Evolutionary conservation across 2,888 invertebrate genomes (phyloP).

Genomic region (Drosophila helvetica): DNA sequence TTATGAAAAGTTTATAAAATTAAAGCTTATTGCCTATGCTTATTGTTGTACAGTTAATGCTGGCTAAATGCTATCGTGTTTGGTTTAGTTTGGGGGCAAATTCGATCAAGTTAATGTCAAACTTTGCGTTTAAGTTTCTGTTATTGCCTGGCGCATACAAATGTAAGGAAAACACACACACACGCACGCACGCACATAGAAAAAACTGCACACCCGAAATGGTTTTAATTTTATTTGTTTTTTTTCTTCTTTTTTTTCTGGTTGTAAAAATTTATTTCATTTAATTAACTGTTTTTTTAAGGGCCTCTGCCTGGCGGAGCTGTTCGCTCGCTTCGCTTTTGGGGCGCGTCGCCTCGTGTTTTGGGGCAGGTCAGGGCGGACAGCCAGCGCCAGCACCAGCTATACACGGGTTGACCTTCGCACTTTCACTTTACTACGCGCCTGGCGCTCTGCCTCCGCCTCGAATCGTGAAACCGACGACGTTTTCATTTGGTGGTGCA

Average conservation of each 20-base stretch:
- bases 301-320: background rate
- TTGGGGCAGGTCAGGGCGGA: constrained; percentile 64
- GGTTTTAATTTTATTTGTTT: background rate
- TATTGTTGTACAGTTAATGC: constrained; percentile 12
- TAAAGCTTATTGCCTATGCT: constrained; percentile 40
- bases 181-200: background rate
- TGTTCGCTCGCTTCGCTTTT: constrained; percentile 34
- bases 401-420: constrained; percentile 70
- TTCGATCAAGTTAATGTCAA: constrained; percentile 20
- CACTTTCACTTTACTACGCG: constrained; percentile 79
- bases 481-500: constrained; percentile 66
- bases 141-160: constrained; percentile 17
- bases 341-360: constrained; percentile 36
- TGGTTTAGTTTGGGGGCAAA: constrained; percentile 42
- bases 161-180: constrained; percentile 31
- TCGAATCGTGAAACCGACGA: constrained; percentile 72
- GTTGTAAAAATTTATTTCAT: background rate
- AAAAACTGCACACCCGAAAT: background rate
- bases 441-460: constrained; percentile 65
- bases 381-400: constrained; percentile 54
- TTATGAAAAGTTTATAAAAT: constrained; percentile 24
- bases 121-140: background rate
- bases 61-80: constrained; percentile 20
- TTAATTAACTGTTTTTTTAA: background rate
- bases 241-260: background rate